These are phyloP conservation scores for Enoplosus armatus DNA, from an alignment of 2,797 vertebrate species.

Conservation along the genomic window DNA sequence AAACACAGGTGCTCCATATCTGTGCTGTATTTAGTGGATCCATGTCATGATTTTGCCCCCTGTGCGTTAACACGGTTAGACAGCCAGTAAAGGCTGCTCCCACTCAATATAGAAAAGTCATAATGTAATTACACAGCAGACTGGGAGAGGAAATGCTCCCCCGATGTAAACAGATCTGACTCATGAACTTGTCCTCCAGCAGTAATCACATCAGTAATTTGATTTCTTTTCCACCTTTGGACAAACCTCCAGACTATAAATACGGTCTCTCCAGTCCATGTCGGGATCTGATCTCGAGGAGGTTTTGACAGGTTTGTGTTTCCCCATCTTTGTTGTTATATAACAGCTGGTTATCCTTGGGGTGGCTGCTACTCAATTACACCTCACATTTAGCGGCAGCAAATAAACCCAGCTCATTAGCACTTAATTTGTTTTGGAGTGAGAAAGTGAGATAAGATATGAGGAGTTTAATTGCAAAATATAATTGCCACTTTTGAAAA, in stretches of 20 bases:
- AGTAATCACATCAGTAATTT: slow-evolving; percentile 72
- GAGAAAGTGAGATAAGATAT: slow-evolving; percentile 49
- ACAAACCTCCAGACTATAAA: slow-evolving; percentile 46
- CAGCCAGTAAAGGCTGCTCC: slow-evolving; percentile 56
- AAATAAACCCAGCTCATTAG: slow-evolving; percentile 70
- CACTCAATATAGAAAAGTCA: slow-evolving; percentile 64
- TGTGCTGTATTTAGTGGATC: slow-evolving; percentile 41
- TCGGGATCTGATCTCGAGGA: slow-evolving; percentile 13
- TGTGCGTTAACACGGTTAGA: slow-evolving; percentile 59
- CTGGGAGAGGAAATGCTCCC: slow-evolving; percentile 63
- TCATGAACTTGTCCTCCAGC: slow-evolving; percentile 64
- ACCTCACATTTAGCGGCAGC: slow-evolving; percentile 50
- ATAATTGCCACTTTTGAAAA: slow-evolving; percentile 31
- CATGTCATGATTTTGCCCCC: slow-evolving; percentile 47
- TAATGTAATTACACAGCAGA: slow-evolving; percentile 72
- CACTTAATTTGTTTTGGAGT: slow-evolving; percentile 72
- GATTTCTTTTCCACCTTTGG: slow-evolving; percentile 73
- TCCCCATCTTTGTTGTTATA: slow-evolving; percentile 31
- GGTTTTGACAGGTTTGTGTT: slow-evolving; percentile 43
- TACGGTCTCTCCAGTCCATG: slow-evolving; percentile 12
- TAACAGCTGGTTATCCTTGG: slow-evolving; percentile 53
- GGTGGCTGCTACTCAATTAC: slow-evolving; percentile 57
- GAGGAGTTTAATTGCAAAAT: slow-evolving; percentile 44
- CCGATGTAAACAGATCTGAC: slow-evolving; percentile 74
- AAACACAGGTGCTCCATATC: not conserved